phyloP scores from a whole-genome alignment of 2,888 invertebrate genomes.

The Hypercompe scribonia region DNA sequence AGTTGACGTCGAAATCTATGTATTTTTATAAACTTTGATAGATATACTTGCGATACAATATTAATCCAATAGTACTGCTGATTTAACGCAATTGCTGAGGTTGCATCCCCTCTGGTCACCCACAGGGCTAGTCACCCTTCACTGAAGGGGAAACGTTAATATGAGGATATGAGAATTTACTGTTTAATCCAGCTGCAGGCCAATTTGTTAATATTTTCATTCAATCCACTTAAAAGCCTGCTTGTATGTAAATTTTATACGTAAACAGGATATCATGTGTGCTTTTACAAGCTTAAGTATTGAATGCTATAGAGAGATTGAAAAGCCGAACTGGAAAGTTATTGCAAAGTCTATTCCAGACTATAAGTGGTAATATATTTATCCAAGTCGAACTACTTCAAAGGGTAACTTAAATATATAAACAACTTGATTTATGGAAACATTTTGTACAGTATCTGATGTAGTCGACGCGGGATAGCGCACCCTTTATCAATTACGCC shows the following conservation, averaged over 20 bases:
- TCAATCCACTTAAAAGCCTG: conserved; percentile 84
- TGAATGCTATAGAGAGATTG: conserved; percentile 50
- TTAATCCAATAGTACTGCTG: conserved; percentile 82
- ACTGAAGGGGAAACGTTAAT: conserved; percentile 82
- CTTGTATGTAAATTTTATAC: conserved; percentile 65
- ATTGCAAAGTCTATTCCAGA: conserved; percentile 15
- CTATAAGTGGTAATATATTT: conserved; percentile 1
- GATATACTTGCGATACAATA: conserved; percentile 66
- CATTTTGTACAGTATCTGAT: conserved; percentile 63
- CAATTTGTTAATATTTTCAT: conserved; percentile 86
- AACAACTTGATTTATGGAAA: conserved; percentile 46
- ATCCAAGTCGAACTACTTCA: not conserved
- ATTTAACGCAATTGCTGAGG: conserved; percentile 85
- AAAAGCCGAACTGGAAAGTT: conserved; percentile 36
- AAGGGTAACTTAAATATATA: conserved; percentile 21
- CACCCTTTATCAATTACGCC: conserved; percentile 84
- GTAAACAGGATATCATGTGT: conserved; percentile 44
- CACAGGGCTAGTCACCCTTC: conserved; percentile 76
- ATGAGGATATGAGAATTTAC: conserved; percentile 86
- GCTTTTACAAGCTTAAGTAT: conserved; percentile 35
- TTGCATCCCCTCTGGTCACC: conserved; percentile 77
- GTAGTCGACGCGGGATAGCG: conserved; percentile 60
- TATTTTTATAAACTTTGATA: conserved; percentile 43
- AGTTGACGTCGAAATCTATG: conserved; percentile 32
- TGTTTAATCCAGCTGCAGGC: conserved; percentile 85